phyloP scores from a whole-genome alignment of 2,888 invertebrate genomes.

The Drosophila maculinotata region DNA sequence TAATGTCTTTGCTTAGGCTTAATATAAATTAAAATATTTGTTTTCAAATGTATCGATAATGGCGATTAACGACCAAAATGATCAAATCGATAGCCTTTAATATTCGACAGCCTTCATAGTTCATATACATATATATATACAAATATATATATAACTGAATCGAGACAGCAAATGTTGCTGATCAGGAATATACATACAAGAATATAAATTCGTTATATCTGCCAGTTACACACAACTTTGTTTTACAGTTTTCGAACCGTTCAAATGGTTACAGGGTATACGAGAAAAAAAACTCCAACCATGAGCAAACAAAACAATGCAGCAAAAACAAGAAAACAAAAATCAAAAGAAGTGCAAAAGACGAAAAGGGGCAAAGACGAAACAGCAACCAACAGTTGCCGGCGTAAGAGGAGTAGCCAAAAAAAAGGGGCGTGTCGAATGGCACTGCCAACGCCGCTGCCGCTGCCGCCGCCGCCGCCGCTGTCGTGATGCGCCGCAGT shows the following conservation, averaged over 20 bases:
- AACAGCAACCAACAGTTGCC: conserved; percentile 23
- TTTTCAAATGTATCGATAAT: no score
- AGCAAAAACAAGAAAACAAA: conserved; percentile 2
- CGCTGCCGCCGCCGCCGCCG: conserved; percentile 12
- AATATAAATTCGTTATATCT: no score
- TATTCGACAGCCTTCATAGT: no score
- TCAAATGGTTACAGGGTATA: conserved; percentile 6
- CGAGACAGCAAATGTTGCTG: no score
- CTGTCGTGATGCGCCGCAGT: conserved; percentile 45
- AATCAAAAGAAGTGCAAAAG: conserved; percentile 1
- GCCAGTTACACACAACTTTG: background rate
- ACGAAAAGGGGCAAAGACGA: background rate
- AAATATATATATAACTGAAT: no score
- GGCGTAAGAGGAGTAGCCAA: conserved; percentile 56
- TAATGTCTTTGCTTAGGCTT: no score
- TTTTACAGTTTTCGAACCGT: no score
- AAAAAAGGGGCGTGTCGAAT: conserved; percentile 56
- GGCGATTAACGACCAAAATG: no score
- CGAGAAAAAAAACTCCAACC: conserved; percentile 1
- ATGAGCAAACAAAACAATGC: conserved; percentile 9
- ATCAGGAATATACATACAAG: no score
- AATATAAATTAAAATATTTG: no score
- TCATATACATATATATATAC: no score
- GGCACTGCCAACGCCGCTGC: conserved; percentile 14
- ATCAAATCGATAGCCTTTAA: no score